Base-by-base conservation (phyloP, 2,888 invertebrate genomes). In the Heliconius ethilla region DNA sequence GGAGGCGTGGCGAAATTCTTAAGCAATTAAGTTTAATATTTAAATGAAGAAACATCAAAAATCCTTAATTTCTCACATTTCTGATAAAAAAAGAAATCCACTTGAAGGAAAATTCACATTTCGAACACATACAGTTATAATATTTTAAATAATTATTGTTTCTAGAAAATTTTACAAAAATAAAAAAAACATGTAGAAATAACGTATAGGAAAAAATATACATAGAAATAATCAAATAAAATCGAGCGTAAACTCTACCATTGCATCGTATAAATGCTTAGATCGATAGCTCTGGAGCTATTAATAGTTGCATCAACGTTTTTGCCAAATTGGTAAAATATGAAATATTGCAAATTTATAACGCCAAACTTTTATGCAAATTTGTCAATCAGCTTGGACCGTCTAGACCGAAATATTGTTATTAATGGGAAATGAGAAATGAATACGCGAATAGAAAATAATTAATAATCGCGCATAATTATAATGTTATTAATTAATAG, bases 381-480 rank as follows among this genome's bases (percentile, higher is more conserved):
- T 79, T 76, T 63, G 25, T 74, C 55, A 69, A 74, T 74, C 73
- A 76, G 72, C 69, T 69, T 73, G 40, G 72, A 74, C 37, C 69
- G 73, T 73, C 73, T 63, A 27, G 62, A 74, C 33, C n/a, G 22
- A 51, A 72, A 37, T 33, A 59, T 70, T 15, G 55, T 72, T 72
- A 59, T 72, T 70, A 33, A 13, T n/a, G 55, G 55, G 11, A 70
- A 70, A 70, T 55, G 22, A 33, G 33, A 33, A 72, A 72, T 33
- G 11, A 72, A 33, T 27, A 27, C 3, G 3, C 29, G 70, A 9
- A 59, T n/a, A 25, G 13, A 25, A 4, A 40, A 40, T 40, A 67
- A 59, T 59, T 15, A 15, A 70, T 70, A 3, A 59, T 55, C n/a
- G n/a, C 11, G 10, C 29, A 29, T 55, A 55, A 62, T 59, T 62